A percentile compares a stretch with the other conserved stretches of the same genome.
These are phyloP conservation scores for Coelopa frigida DNA, from an alignment of 1,140 invertebrate genomes.

Conservation along the genomic window DNA sequence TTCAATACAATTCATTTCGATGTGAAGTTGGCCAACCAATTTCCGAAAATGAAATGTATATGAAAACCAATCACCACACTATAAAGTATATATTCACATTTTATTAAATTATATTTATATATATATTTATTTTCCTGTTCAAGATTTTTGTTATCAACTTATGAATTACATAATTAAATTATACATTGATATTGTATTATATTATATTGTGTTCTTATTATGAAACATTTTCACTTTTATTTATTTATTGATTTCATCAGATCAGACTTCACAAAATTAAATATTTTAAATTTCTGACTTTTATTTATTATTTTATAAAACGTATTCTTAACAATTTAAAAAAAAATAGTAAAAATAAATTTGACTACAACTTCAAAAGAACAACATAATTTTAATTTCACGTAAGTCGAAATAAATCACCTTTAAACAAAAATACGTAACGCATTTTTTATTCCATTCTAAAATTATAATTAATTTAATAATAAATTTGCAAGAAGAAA, in stretches of 20 bases:
- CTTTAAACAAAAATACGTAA: background rate
- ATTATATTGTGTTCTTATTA: constrained; percentile 16
- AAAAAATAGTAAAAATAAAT: background rate
- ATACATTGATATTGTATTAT: constrained; percentile 9
- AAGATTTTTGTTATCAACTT: constrained; percentile 15
- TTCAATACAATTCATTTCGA: no score
- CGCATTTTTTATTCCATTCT: background rate
- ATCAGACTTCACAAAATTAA: constrained; percentile 39
- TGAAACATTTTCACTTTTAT: constrained; percentile 18
- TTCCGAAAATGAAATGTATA: no score
- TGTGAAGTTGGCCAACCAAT: no score
- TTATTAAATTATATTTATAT: constrained; percentile 9
- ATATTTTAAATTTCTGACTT: constrained; percentile 17
- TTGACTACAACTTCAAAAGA: background rate
- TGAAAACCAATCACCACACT: no score
- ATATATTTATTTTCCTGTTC: constrained; percentile 6
- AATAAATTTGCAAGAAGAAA: no score
- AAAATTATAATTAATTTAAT: no score
- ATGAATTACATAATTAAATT: constrained; percentile 7
- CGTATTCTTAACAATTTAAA: constrained; percentile 10
- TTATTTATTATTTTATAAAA: constrained; percentile 16
- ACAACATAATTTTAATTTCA: constrained; percentile 1
- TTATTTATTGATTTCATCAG: constrained; percentile 42
- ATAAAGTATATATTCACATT: constrained; percentile 24
- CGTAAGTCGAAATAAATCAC: background rate